Evolutionary conservation across 2,113 vertebrate species (phyloP).

Genomic region (Cottus gobio): DNA sequence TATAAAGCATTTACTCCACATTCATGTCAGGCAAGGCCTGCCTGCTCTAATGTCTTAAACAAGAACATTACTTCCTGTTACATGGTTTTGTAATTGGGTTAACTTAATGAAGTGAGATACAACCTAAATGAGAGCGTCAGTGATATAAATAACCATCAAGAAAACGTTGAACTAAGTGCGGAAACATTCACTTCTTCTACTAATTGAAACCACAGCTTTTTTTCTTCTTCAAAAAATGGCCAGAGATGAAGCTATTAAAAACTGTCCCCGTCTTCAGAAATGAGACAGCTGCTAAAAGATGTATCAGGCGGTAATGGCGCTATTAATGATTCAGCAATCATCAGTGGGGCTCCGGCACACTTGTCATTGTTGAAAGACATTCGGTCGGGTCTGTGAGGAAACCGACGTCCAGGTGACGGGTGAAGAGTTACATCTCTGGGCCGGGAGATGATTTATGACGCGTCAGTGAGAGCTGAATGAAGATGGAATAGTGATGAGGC

Average conservation of each 20-base stretch:
- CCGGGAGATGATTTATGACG: constrained; percentile 12
- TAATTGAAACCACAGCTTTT: constrained; percentile 45
- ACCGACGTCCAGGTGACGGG: constrained; percentile 38
- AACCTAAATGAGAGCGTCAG: constrained; percentile 23
- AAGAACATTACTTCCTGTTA: constrained; percentile 6
- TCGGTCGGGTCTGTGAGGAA: not conserved
- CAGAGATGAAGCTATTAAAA: constrained; percentile 63
- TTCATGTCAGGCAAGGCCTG: constrained; percentile 9
- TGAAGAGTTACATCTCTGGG: constrained; percentile 14
- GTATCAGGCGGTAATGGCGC: constrained; percentile 63
- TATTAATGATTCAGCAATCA: constrained; percentile 74
- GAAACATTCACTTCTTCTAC: constrained; percentile 20
- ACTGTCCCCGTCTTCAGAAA: constrained; percentile 52
- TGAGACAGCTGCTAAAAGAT: constrained; percentile 52
- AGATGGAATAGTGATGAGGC: constrained; percentile 6
- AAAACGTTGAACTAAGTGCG: constrained; percentile 19
- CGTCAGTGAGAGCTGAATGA: not conserved
- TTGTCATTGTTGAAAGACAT: constrained; percentile 57
- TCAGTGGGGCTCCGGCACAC: constrained; percentile 39
- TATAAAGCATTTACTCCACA: not conserved
- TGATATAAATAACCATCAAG: constrained; percentile 42
- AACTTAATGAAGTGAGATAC: constrained; percentile 38
- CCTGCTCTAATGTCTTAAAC: not conserved
- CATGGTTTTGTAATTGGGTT: constrained; percentile 21
- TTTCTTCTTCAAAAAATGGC: constrained; percentile 53